Evolutionary conservation across 1,140 invertebrate genomes (phyloP).

Genomic region (Drosophila lowei): DNA sequence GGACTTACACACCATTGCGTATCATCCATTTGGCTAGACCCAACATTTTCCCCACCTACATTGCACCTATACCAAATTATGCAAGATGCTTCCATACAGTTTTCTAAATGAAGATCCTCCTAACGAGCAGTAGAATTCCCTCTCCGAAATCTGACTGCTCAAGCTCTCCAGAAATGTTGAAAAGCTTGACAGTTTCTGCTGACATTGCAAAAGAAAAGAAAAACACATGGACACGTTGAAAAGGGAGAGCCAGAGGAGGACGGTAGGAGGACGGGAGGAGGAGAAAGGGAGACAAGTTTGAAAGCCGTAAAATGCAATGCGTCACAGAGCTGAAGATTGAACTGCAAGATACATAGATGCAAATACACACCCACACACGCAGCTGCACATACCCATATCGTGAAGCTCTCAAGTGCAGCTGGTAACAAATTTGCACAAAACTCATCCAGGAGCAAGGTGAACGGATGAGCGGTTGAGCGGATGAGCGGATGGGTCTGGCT

Average conservation of each 20-base stretch:
- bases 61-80: too few species aligned
- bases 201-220: conserved; percentile 32
- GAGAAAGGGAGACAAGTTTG: conserved; percentile 17
- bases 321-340: conserved; percentile 50
- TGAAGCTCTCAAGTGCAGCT: conserved; percentile 61
- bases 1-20: too few species aligned
- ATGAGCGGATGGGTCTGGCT: neutral
- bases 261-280: neutral
- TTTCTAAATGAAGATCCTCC: too few species aligned
- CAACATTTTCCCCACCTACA: too few species aligned
- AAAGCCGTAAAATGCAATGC: conserved; percentile 62
- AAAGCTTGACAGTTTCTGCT: conserved; percentile 30
- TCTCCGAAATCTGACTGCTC: conserved; percentile 1
- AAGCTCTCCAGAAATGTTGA: conserved; percentile 23
- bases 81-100: too few species aligned
- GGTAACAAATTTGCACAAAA: conserved; percentile 60
- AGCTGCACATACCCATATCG: neutral
- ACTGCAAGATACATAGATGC: conserved; percentile 32
- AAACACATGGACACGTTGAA: conserved; percentile 27
- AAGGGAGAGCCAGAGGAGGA: conserved; percentile 7
- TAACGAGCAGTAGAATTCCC: too few species aligned
- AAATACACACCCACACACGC: conserved; percentile 5
- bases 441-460: conserved; percentile 3
- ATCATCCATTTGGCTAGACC: too few species aligned
- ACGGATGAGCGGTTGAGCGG: neutral